Evolutionary conservation across 2,888 invertebrate species (phyloP).

Genomic region (Dryobotodes eremita): DNA sequence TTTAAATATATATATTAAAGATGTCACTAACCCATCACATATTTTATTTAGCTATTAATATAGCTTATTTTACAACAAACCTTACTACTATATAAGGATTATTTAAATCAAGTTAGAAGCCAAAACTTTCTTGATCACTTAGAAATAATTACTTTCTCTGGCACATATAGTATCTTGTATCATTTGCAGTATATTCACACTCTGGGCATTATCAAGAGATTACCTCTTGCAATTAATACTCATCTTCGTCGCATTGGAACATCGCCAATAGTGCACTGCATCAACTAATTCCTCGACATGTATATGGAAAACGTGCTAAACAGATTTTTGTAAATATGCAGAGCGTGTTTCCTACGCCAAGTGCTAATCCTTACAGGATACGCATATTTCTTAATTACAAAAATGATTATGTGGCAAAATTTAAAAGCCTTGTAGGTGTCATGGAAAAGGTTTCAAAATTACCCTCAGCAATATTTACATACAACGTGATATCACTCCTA

Average conservation of each 20-base stretch:
- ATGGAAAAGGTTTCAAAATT: background rate
- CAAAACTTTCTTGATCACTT: background rate
- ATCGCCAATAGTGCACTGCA: background rate
- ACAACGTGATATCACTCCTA: conserved; percentile 10
- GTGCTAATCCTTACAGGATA: background rate
- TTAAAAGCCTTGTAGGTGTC: background rate
- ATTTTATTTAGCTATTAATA: too few species aligned
- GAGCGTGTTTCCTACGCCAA: background rate
- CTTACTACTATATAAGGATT: background rate
- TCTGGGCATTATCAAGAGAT: background rate
- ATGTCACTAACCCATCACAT: too few species aligned
- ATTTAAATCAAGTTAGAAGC: background rate
- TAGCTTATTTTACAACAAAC: too few species aligned
- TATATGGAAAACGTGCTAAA: background rate
- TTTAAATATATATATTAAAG: too few species aligned
- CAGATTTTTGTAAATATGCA: background rate
- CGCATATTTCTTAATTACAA: background rate
- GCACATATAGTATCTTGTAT: background rate
- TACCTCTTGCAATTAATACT: background rate
- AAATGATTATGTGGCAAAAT: background rate
- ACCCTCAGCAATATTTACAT: background rate
- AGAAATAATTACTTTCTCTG: background rate
- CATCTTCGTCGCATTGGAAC: background rate
- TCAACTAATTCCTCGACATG: background rate
- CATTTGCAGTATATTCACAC: background rate